Evolutionary conservation across 2,797 vertebrate genomes (phyloP).

Genomic region (Pseudochirops cupreus): DNA sequence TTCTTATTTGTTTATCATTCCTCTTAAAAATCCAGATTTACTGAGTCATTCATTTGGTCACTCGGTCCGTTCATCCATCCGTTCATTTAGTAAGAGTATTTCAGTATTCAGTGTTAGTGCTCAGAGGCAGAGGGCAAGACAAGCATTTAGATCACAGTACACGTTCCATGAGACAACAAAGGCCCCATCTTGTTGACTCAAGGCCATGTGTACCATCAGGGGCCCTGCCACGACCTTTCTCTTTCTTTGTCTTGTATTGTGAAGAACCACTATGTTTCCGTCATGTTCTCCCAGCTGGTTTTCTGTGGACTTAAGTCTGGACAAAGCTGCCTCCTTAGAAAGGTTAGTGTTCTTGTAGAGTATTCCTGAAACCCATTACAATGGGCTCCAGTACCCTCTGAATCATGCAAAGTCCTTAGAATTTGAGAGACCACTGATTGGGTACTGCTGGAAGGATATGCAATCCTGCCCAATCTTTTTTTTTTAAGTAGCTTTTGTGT

Average conservation of each 20-base stretch:
- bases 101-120: not conserved
- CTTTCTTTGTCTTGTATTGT: slow-evolving; percentile 23
- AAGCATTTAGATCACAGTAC: not conserved
- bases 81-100: not conserved
- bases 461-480: not conserved
- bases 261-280: not conserved
- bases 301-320: slow-evolving; percentile 57
- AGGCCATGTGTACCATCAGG: not conserved
- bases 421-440: not conserved
- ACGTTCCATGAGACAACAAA: not conserved
- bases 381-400: slow-evolving; percentile 11
- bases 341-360: slow-evolving; percentile 22
- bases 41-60: too few species aligned
- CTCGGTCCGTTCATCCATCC: too few species aligned
- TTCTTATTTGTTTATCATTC: not conserved
- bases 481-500: too few species aligned
- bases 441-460: not conserved
- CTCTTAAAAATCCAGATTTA: too few species aligned
- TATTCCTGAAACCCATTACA: slow-evolving; percentile 55
- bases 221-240: not conserved
- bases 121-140: not conserved
- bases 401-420: slow-evolving; percentile 19
- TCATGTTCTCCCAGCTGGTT: slow-evolving; percentile 43
- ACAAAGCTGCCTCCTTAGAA: slow-evolving; percentile 13
- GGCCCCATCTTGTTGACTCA: not conserved